Base-by-base conservation (phyloP, 1,140 invertebrate genomes). In the Palaemon carinicauda region DNA sequence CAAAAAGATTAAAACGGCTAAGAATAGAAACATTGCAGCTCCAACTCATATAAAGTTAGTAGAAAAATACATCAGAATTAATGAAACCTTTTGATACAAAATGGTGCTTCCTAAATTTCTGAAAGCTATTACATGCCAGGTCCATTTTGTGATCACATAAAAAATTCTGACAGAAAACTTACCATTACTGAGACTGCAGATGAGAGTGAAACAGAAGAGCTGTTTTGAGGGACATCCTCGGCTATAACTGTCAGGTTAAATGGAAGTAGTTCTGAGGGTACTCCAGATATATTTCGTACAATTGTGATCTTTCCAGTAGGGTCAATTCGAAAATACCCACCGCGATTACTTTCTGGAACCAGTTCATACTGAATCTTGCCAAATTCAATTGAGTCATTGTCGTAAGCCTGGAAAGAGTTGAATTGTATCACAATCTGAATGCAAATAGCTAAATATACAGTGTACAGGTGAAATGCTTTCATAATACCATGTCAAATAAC, bases 261-360 rank as follows among this genome's bases (percentile, higher is more conserved):
- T 0, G 87, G 87, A 51, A 85, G 78, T 12, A 88, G 77, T n/a
- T 75, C 56, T 12, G 51, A 78, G 21, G 87, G 82, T 21, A 88
- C 87, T n/a, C 77, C 71, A 0, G 27, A 65, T 52, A 88, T 56
- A 17, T 77, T 60, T 1, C 82, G 33, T 24, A 80, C 87, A 0
- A 82, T 88, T 33, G 14, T 77, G 4, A 88, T 12, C 3, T 77
- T 54, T 21, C 87, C 87, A 9, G 82, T 80, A 21, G 75, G 31
- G 10, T 73, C 78, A 12, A 88, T 74, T 29, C 77, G 78, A 31
- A 88, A 88, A 82, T 85, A 88, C 1, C 87, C 82, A 0, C 87
- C 87, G 1, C 87, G 78, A 82, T 88, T 88, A 54, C 87, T 85
- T 60, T 88, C 82, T 9, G 87, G 87, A 27, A 88, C 77, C 50